These are phyloP conservation scores for Dorcus hopei DNA, from an alignment of 2,888 invertebrate species.

Conservation along the genomic window DNA sequence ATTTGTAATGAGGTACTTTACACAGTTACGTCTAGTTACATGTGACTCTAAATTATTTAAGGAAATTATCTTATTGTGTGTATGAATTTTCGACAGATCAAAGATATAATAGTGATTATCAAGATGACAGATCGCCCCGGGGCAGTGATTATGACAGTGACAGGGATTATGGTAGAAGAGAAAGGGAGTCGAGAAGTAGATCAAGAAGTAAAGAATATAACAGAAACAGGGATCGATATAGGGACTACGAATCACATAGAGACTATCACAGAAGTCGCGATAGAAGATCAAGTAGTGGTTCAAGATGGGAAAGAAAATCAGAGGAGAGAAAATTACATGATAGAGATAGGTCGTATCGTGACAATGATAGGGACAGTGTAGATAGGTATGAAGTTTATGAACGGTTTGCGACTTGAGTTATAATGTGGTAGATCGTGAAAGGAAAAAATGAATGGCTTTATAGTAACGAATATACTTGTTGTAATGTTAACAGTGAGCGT, in stretches of 20 bases:
- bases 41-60: neutral
- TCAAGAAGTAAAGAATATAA: slow-evolving; percentile 40
- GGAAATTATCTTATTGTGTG: slow-evolving; percentile 11
- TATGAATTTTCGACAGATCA: slow-evolving; percentile 29
- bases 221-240: slow-evolving; percentile 36
- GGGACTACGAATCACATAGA: slow-evolving; percentile 39
- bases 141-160: slow-evolving; percentile 47
- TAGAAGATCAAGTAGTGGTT: slow-evolving; percentile 40
- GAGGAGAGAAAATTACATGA: slow-evolving; percentile 42
- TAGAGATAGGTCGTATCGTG: slow-evolving; percentile 44
- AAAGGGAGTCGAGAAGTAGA: slow-evolving; percentile 37
- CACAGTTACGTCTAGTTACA: too few species aligned
- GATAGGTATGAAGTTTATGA: slow-evolving; percentile 42
- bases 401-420: slow-evolving; percentile 17
- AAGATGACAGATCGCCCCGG: slow-evolving; percentile 34
- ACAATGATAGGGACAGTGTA: slow-evolving; percentile 47
- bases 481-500: slow-evolving; percentile 43
- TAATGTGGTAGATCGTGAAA: slow-evolving; percentile 18
- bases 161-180: slow-evolving; percentile 38
- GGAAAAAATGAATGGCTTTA: slow-evolving; percentile 10
- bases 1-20: too few species aligned
- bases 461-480: slow-evolving; percentile 16
- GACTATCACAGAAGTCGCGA: slow-evolving; percentile 35
- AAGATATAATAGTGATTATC: slow-evolving; percentile 31
- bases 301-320: slow-evolving; percentile 45